These are phyloP conservation scores for Bugula neritina DNA, from an alignment of 2,888 invertebrate genomes.

Conservation along the genomic window DNA sequence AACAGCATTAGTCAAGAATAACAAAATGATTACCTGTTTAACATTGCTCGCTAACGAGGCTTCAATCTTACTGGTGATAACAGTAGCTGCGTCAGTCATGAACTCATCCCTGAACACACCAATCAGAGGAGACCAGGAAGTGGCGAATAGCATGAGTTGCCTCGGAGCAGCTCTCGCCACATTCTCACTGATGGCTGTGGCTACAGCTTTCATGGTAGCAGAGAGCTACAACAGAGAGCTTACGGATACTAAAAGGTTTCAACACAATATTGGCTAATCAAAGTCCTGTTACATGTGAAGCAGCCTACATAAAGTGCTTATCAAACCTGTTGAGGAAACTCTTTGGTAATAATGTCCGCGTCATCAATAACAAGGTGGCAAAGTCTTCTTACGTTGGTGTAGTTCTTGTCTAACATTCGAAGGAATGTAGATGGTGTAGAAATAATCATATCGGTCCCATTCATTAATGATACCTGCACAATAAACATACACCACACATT, in stretches of 20 bases:
- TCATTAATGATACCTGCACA: conserved; percentile 57
- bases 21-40: conserved; percentile 42
- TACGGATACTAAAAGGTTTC: too few species aligned
- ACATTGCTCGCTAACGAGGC: conserved; percentile 64
- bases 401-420: conserved; percentile 55
- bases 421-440: conserved; percentile 63
- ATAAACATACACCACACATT: too few species aligned
- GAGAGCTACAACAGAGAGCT: background rate
- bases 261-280: too few species aligned
- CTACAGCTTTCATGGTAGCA: background rate
- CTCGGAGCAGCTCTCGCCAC: conserved; percentile 31
- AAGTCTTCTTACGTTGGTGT: conserved; percentile 62
- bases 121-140: conserved; percentile 63
- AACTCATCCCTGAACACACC: conserved; percentile 58
- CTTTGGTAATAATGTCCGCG: conserved; percentile 61
- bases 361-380: conserved; percentile 67
- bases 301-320: too few species aligned
- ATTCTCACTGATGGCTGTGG: background rate
- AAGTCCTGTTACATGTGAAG: too few species aligned
- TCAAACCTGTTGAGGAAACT: conserved; percentile 54
- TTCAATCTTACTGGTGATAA: conserved; percentile 69
- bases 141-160: conserved; percentile 51
- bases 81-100: conserved; percentile 61
- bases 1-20: too few species aligned
- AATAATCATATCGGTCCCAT: conserved; percentile 68